These are phyloP conservation scores for Ceratotherium simum DNA, from an alignment of 2,113 vertebrate species.

Conservation along the genomic window DNA sequence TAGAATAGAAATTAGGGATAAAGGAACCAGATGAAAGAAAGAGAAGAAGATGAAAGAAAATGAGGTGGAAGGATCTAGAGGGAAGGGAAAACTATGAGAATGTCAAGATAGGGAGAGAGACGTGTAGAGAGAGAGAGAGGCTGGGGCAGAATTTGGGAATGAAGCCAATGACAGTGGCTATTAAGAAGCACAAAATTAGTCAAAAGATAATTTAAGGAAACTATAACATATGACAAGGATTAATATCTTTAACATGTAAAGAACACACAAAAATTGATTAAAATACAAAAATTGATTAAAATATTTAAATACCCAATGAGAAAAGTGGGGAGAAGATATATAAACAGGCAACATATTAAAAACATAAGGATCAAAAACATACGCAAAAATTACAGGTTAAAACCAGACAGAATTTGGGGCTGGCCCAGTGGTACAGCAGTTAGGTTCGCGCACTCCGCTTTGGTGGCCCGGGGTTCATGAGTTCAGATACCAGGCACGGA, in stretches of 20 bases:
- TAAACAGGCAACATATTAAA: neutral
- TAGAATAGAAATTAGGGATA: neutral
- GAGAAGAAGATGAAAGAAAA: conserved; percentile 24
- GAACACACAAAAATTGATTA: neutral
- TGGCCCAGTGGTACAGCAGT: no score
- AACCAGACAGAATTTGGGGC: neutral
- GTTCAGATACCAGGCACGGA: no score
- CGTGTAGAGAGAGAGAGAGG: neutral
- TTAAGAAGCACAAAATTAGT: neutral
- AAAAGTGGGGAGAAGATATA: conserved; percentile 19
- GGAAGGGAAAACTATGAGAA: neutral
- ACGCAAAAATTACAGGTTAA: conserved; percentile 44
- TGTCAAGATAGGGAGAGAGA: neutral
- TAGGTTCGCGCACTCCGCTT: no score
- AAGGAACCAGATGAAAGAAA: neutral
- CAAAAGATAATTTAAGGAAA: neutral
- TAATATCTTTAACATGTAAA: neutral
- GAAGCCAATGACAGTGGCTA: neutral
- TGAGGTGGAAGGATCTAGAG: neutral
- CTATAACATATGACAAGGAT: neutral
- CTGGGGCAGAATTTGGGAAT: neutral
- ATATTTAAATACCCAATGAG: neutral
- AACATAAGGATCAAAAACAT: neutral
- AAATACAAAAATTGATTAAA: conserved; percentile 23
- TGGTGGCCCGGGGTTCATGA: no score